Conservation (phyloP, 23 tunicate species). For the Trididemnum clinides region DNA sequence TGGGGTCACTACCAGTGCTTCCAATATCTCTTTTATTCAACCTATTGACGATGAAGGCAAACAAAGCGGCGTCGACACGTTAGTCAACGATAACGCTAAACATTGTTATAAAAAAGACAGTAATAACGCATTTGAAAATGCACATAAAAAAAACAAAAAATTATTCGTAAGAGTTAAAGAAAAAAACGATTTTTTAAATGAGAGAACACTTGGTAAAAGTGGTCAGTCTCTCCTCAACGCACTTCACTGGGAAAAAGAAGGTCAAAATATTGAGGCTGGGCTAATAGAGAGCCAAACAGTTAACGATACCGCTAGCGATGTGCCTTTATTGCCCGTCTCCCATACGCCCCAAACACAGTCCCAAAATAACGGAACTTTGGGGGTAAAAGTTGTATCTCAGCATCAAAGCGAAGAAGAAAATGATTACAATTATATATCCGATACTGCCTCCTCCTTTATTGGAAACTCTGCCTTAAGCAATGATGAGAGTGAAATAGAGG, state of each 20-base stretch:
- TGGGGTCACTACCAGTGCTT: neutral
- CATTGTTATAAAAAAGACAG: neutral
- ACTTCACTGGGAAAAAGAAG: constrained; percentile 3
- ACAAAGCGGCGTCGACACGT: neutral
- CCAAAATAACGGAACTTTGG: no score
- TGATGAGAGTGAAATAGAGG: neutral
- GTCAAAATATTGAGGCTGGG: no score
- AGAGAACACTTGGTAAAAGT: no score
- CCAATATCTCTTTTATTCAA: neutral
- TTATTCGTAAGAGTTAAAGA: neutral
- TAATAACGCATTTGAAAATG: neutral
- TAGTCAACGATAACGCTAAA: neutral
- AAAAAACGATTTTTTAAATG: no score
- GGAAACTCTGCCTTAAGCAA: neutral
- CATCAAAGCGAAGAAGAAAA: neutral
- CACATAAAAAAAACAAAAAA: neutral
- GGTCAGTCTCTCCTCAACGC: neutral
- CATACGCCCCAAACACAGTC: no score
- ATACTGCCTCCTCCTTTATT: neutral
- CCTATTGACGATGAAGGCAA: neutral
- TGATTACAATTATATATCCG: neutral
- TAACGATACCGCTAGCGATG: no score
- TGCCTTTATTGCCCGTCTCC: no score
- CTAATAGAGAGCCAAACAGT: no score
- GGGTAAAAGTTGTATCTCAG: no score